Percentiles rank a stretch among this genome's conserved stretches.
Conservation (phyloP, 2,888 invertebrate species). For the Ametastegia equiseti region DNA sequence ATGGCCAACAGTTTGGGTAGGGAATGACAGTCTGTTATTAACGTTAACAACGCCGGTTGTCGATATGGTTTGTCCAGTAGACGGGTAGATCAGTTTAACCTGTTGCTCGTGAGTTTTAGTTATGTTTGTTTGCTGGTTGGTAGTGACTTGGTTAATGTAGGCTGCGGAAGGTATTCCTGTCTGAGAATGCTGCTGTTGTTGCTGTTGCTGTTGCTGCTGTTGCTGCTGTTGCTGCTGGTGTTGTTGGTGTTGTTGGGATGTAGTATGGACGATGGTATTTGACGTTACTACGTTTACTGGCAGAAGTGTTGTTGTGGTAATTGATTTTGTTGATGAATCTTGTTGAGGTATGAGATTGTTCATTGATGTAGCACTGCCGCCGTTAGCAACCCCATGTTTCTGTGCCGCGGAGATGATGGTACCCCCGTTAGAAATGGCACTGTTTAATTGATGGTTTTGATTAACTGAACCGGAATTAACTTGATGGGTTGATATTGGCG, state of each 20-base stretch:
- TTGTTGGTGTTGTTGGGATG: constrained; percentile 62
- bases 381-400: constrained; percentile 81
- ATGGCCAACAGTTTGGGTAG: constrained; percentile 78
- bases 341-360: constrained; percentile 66
- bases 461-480: constrained; percentile 76
- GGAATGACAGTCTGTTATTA: constrained; percentile 81
- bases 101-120: constrained; percentile 67
- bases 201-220: constrained; percentile 61
- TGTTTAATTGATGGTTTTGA: constrained; percentile 81
- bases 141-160: constrained; percentile 66
- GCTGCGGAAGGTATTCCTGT: constrained; percentile 59
- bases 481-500: constrained; percentile 78
- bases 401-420: constrained; percentile 78
- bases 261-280: constrained; percentile 64
- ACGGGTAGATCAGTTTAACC: constrained; percentile 75
- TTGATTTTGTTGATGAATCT: constrained; percentile 59
- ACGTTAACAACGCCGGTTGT: constrained; percentile 75
- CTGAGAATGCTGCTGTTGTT: constrained; percentile 62
- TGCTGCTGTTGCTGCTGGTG: constrained; percentile 53
- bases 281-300: constrained; percentile 69
- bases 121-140: constrained; percentile 55
- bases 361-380: constrained; percentile 76
- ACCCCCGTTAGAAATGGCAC: constrained; percentile 83
- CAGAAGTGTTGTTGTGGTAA: constrained; percentile 65
- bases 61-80: constrained; percentile 70